phyloP scores from a whole-genome alignment of 30 jellyfish, hydroid and myxozoan genomes.

The Turritopsis rubra region DNA sequence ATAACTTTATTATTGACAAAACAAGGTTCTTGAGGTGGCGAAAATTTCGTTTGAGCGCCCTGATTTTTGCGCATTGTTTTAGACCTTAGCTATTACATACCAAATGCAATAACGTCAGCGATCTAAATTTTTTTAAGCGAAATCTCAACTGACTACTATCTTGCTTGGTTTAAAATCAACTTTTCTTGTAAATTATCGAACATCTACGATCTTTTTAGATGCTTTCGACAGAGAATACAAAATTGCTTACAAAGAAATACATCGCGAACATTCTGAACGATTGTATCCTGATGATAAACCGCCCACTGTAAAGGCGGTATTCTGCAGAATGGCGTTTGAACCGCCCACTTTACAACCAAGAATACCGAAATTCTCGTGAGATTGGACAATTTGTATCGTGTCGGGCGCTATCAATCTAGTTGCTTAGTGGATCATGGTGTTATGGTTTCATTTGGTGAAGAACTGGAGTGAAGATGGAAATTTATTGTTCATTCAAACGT shows the following conservation, averaged over 20 bases:
- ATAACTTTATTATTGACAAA: no score
- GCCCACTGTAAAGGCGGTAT: conserved; percentile 91
- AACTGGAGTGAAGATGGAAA: not conserved
- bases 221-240: conserved; percentile 97
- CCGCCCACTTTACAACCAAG: conserved; percentile 98
- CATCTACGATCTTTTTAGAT: conserved; percentile 42
- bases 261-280: conserved; percentile 48
- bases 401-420: not conserved
- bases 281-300: conserved; percentile 91
- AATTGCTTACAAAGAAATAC: conserved; percentile 63
- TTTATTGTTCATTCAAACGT: no score
- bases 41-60: no score
- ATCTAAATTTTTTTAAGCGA: no score
- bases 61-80: no score
- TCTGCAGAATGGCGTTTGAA: conserved; percentile 92
- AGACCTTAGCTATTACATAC: no score
- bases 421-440: not conserved
- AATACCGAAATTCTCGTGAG: not conserved
- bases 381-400: not conserved
- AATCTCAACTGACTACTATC: no score
- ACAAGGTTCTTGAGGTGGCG: no score
- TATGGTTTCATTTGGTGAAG: not conserved
- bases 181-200: not conserved
- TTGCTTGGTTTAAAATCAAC: not conserved
- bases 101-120: no score